phyloP scores from a whole-genome alignment of 2,888 invertebrate genomes.

The Tinea semifulvella region DNA sequence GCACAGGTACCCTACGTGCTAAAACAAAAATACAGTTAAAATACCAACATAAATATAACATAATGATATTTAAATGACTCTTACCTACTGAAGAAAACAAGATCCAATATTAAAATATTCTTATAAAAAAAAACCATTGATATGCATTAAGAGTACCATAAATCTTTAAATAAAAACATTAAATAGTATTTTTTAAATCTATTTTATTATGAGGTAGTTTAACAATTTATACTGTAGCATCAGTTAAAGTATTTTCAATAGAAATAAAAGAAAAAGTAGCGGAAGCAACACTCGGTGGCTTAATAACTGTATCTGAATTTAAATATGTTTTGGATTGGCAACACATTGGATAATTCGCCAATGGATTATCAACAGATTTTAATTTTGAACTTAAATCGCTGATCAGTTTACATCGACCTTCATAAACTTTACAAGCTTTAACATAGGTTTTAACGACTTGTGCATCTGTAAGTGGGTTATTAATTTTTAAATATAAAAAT shows the following conservation, averaged over 20 bases:
- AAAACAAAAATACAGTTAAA: conserved; percentile 28
- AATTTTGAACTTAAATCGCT: conserved; percentile 47
- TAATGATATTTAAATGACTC: too few species aligned
- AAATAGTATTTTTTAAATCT: too few species aligned
- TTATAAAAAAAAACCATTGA: too few species aligned
- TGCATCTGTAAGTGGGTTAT: conserved; percentile 41
- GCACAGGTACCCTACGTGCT: conserved; percentile 96
- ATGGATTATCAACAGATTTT: conserved; percentile 66
- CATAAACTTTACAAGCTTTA: conserved; percentile 38
- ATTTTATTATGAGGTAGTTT: too few species aligned
- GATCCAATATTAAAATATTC: too few species aligned
- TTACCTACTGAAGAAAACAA: too few species aligned
- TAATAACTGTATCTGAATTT: background rate
- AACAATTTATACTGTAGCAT: too few species aligned
- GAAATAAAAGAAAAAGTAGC: too few species aligned
- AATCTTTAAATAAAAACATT: too few species aligned
- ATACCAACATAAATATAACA: too few species aligned
- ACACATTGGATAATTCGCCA: conserved; percentile 49
- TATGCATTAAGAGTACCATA: too few species aligned
- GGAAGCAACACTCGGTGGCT: conserved; percentile 2
- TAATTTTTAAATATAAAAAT: conserved; percentile 65
- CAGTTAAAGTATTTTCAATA: too few species aligned
- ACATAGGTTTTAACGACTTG: conserved; percentile 36
- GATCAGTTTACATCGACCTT: conserved; percentile 42
- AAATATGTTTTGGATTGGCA: conserved; percentile 18